Percentiles rank a stretch among this genome's conserved stretches.
These are phyloP conservation scores for Anolis sagrei DNA, from an alignment of 2,113 vertebrate genomes.

Conservation along the genomic window DNA sequence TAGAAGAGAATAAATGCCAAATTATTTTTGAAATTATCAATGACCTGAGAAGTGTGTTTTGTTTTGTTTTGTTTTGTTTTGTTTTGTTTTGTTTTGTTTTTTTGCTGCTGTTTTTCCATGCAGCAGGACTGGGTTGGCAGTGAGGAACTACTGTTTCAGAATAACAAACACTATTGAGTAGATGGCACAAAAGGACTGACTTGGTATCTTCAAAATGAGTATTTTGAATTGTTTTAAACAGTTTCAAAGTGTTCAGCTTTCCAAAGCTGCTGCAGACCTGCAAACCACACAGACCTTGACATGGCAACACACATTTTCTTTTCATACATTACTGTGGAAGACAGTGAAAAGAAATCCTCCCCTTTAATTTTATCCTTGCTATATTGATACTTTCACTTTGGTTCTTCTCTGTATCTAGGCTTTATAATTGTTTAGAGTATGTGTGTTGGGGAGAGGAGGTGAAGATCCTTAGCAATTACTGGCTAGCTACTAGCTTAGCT, in stretches of 20 bases:
- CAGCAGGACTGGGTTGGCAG: too few relatives aligned
- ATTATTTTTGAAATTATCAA: neutral
- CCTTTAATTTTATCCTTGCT: constrained; percentile 60
- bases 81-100: too few relatives aligned
- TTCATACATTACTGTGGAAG: constrained; percentile 46
- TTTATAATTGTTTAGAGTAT: neutral
- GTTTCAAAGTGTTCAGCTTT: neutral
- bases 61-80: too few relatives aligned
- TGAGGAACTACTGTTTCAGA: neutral
- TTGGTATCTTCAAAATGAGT: neutral
- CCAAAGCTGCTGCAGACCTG: constrained; percentile 23
- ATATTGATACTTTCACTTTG: constrained; percentile 58
- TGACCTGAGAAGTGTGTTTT: neutral
- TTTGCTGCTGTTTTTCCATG: neutral
- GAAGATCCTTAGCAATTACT: constrained; percentile 44
- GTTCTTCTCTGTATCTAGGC: constrained; percentile 50
- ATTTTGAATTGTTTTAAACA: neutral
- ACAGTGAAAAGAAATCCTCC: constrained; percentile 35
- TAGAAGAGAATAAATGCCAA: neutral
- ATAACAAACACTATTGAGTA: neutral
- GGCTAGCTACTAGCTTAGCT: neutral
- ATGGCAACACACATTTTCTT: constrained; percentile 54
- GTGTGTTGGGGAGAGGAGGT: constrained; percentile 31
- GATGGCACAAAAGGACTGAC: neutral
- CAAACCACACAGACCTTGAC: constrained; percentile 42